Evolutionary conservation across 2,888 invertebrate species (phyloP), one percentile per base, ranked within the genome.

Genomic region (Allophyes oxyacanthae): DNA sequence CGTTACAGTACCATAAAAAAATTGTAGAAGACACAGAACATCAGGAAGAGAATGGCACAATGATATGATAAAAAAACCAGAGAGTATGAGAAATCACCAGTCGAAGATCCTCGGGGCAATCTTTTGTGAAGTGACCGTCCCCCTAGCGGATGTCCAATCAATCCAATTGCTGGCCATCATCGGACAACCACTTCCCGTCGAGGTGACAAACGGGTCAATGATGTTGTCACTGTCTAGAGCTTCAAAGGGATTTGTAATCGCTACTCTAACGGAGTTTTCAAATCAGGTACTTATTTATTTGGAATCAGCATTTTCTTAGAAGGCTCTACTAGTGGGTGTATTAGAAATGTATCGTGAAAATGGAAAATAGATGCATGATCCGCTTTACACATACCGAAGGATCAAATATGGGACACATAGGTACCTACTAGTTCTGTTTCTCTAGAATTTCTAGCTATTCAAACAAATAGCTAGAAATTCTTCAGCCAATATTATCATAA

Each of bases 61-160:
- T 4, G 7, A 26, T 28, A 6, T 28, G 7, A 14, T n/a, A 49
- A 63, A 28, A n/a, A 48, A 48, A 41, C 63, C 30, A 36, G 60
- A 40, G 20, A 38, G 33, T 38, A 42, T 42, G 8, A 57, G 68
- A 57, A 48, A 68, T 62, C 9, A 32, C 50, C 41, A 75, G 72
- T 53, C 59, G 48, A 75, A 72, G 73, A 72, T 64, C 32, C 37
- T 65, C 32, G 40, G 28, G 33, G 6, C 5, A 41, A 40, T 49
- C 61, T 53, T 62, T 51, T 62, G 64, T 66, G 65, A 66, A 73
- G 70, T 59, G 64, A 60, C 61, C 64, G 64, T 64, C 75, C 73
- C 72, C 72, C 67, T 64, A 56, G 42, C 78, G 82, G 84, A 83
- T 64, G 82, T 77, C 66, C 76, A 77, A 82, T 83, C 83, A 82